Base-by-base conservation (phyloP, 2,888 invertebrate genomes). In the Protophormia terraenovae region DNA sequence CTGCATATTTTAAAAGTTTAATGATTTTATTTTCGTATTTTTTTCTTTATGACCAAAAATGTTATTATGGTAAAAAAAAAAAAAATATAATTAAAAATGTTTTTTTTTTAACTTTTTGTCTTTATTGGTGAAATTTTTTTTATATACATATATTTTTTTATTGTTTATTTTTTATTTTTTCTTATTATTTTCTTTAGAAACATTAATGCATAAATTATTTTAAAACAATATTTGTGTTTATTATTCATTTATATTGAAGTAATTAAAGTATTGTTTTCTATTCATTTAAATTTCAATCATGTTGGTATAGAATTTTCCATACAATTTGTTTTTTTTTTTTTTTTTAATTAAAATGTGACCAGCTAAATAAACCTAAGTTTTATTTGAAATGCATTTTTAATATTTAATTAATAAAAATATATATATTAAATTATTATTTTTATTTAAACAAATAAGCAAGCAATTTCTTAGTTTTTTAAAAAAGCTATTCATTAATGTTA, bases 201-300 rank as follows among this genome's bases (percentile, higher is more conserved):
- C 22, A 24, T 10, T 50, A 22, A 32, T 53, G 22, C 50, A 35
- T 35, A 53, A 50, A 53, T 50, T 2, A 10, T 2, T 35, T n/a
- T 10, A 35, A 35, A 8, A 10, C 6, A 35, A 35, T 35, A 35
- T 35, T 35, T 35, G 8, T 35, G 8, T 35, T 35, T 10, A 35
- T 35, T 35, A 10, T 10, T 10, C 8, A 35, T 10, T 35, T 35
- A 10, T 35, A 6, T 8, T n/a, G n/a, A n/a, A n/a, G n/a, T n/a
- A n/a, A n/a, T n/a, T n/a, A 45, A 69, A 64, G 27, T 64, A 53
- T 71, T 29, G 24, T 16, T 53, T 8, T 50, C 19, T 50, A 66
- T 29, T 62, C 22, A 75, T 79, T 58, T 24, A 66, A 73, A 66
- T 73, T 73, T 72, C 47, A 80, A 73, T 38, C 47, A 73, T 14